phyloP scores from a whole-genome alignment of 2,888 invertebrate genomes.

The Patella ulyssiponensis region DNA sequence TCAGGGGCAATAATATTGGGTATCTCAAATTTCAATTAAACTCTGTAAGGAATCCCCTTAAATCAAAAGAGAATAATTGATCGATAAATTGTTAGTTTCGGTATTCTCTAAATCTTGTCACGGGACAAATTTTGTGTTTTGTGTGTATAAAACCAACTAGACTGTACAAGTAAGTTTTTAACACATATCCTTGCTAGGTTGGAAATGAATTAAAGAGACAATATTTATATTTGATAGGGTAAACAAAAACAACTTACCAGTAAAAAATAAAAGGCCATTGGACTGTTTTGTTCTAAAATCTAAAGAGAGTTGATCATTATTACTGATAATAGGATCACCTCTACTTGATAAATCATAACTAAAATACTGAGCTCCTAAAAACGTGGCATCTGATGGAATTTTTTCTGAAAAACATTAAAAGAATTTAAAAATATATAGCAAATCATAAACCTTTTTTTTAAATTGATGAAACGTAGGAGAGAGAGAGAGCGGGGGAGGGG shows the following conservation, averaged over 20 bases:
- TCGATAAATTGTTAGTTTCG: too few relatives aligned
- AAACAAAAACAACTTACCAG: conserved; percentile 75
- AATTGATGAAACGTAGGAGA: too few relatives aligned
- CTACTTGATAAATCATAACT: conserved; percentile 90
- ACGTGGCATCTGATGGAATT: conserved; percentile 93
- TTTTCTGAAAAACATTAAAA: conserved; percentile 81
- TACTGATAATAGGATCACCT: conserved; percentile 89
- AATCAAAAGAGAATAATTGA: too few relatives aligned
- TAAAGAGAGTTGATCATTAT: conserved; percentile 90
- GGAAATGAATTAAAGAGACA: background rate
- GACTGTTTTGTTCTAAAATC: conserved; percentile 94
- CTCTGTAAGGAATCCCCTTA: too few relatives aligned
- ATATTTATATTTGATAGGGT: background rate
- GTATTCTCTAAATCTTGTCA: too few relatives aligned
- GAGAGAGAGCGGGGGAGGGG: too few relatives aligned
- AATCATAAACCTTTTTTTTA: too few relatives aligned
- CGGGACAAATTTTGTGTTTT: too few relatives aligned
- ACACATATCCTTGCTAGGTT: background rate
- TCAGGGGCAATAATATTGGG: too few relatives aligned
- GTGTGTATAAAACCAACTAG: too few relatives aligned
- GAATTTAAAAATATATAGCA: background rate
- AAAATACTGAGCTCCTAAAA: conserved; percentile 91
- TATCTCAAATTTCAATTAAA: too few relatives aligned
- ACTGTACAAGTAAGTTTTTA: background rate
- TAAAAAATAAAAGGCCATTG: conserved; percentile 92